phyloP scores from a whole-genome alignment of 1,140 invertebrate genomes.

The Chironomus striatipennis region DNA sequence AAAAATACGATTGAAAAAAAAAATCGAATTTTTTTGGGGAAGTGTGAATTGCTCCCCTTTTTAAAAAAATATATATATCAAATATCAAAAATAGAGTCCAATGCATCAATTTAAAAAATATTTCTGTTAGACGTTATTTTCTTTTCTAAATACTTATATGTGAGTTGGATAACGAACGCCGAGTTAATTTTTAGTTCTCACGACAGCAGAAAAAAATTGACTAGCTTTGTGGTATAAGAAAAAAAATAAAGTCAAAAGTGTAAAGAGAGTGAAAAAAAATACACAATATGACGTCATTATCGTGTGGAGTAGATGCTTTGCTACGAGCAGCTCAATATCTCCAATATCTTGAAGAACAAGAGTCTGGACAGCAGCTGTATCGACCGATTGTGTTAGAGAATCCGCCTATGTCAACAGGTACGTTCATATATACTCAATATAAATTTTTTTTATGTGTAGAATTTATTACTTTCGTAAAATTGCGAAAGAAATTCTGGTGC shows the following conservation, averaged over 20 bases:
- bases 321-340: slow-evolving; percentile 16
- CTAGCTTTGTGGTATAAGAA: neutral
- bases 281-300: slow-evolving; percentile 18
- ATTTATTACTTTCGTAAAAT: neutral
- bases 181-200: slow-evolving; percentile 15
- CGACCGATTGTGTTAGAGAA: slow-evolving; percentile 12
- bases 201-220: neutral
- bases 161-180: slow-evolving; percentile 20
- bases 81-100: neutral
- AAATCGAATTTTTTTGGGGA: neutral
- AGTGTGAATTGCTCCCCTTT: too few species aligned
- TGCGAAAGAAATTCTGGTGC: too few species aligned
- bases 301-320: slow-evolving; percentile 17
- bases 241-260: slow-evolving; percentile 10
- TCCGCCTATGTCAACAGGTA: slow-evolving; percentile 17
- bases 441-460: neutral
- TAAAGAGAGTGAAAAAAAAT: slow-evolving; percentile 15
- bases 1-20: neutral
- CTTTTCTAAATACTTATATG: neutral
- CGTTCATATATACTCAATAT: neutral
- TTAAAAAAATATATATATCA: neutral
- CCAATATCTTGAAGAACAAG: neutral
- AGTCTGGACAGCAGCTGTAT: neutral
- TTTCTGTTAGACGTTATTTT: neutral
- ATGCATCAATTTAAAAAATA: neutral